Evolutionary conservation across 30 jellyfish, hydroid and myxozoan genomes (phyloP).

Genomic region (Aurelia sp.): DNA sequence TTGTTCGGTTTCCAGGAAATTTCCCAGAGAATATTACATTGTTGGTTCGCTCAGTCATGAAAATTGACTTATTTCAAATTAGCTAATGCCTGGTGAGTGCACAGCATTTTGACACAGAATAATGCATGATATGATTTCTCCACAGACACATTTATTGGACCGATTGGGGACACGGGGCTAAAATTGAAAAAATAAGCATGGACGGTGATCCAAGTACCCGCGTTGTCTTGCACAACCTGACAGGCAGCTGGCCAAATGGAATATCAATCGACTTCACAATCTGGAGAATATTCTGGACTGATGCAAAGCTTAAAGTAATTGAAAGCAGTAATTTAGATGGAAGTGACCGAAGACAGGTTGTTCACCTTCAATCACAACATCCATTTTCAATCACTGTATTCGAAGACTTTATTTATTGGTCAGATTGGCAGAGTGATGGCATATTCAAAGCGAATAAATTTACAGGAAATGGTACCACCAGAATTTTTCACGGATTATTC

Average conservation of each 20-base stretch:
- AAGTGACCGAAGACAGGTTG: slow-evolving; percentile 42
- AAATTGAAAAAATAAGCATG: slow-evolving; percentile 80
- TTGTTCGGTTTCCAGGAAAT: too few species aligned
- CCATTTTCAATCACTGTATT: slow-evolving; percentile 80
- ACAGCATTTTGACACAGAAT: background rate
- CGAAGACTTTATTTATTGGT: slow-evolving; percentile 82
- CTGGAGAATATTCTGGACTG: slow-evolving; percentile 72
- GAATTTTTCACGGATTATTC: background rate
- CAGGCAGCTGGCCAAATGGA: slow-evolving; percentile 90
- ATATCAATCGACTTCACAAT: slow-evolving; percentile 74
- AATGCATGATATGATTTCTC: background rate
- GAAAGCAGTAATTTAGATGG: slow-evolving; percentile 79
- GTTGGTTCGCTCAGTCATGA: too few species aligned
- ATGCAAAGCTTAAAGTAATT: slow-evolving; percentile 71
- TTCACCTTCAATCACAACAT: slow-evolving; percentile 53
- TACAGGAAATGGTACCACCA: slow-evolving; percentile 49
- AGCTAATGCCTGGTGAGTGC: too few species aligned
- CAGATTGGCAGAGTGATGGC: slow-evolving; percentile 79
- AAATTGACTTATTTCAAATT: too few species aligned
- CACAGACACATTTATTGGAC: slow-evolving; percentile 78
- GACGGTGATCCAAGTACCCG: slow-evolving; percentile 84
- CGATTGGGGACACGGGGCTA: slow-evolving; percentile 83
- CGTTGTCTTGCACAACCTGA: slow-evolving; percentile 41
- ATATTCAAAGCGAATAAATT: slow-evolving; percentile 74
- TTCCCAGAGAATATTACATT: too few species aligned